phyloP scores from a whole-genome alignment of 2,797 vertebrate genomes.

The Poliocrania exsul region DNA sequence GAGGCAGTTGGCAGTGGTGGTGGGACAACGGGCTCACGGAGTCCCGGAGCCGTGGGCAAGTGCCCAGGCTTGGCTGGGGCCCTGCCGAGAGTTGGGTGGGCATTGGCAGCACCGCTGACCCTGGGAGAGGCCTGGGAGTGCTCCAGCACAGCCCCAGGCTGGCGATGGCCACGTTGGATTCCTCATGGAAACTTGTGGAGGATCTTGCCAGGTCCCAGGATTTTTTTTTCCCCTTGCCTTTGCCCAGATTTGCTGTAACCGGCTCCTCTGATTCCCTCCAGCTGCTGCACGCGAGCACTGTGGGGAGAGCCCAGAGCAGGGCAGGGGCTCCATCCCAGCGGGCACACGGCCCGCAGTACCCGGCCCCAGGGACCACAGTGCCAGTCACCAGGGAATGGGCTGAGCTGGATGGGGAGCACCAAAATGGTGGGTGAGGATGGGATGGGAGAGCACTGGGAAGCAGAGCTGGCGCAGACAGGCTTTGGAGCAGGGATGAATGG shows the following conservation, averaged over 20 bases:
- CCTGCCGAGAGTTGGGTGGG: background rate
- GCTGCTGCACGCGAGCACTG: conserved; percentile 21
- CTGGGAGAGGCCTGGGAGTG: conserved; percentile 3
- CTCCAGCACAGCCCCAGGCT: background rate
- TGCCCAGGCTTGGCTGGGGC: background rate
- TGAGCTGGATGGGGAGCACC: background rate
- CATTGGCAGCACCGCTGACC: background rate
- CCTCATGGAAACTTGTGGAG: conserved; percentile 39
- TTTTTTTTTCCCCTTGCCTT: background rate
- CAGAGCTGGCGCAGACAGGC: background rate
- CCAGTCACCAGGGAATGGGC: background rate
- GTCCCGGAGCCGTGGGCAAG: accelerated
- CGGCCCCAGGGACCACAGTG: accelerated
- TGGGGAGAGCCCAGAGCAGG: background rate
- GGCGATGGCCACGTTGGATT: background rate
- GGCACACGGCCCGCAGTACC: accelerated
- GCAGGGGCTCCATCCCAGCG: accelerated
- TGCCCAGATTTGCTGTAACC: conserved; percentile 53
- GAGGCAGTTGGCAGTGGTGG: background rate
- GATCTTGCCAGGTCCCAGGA: conserved; percentile 56
- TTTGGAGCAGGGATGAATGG: background rate
- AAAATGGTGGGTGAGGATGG: accelerated
- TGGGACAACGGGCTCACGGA: background rate
- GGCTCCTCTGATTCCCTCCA: conserved; percentile 40
- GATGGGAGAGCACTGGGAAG: background rate